Conservation (phyloP, 1,140 invertebrate species). For the Lucilia sericata region DNA sequence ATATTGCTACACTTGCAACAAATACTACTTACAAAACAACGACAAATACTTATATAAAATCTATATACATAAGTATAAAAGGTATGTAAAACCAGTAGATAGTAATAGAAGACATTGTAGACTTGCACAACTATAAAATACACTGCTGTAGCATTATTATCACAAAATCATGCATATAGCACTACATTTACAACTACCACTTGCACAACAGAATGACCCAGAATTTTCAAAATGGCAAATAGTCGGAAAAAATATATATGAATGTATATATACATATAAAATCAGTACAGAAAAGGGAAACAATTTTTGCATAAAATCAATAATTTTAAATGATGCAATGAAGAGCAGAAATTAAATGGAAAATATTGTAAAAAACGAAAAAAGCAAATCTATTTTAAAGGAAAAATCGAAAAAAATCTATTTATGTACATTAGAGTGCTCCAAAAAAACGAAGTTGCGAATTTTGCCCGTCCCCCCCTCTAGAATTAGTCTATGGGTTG, state of each 20-base stretch:
- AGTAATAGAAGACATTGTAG: too few species aligned
- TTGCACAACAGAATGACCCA: background rate
- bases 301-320: conserved; percentile 22
- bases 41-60: background rate
- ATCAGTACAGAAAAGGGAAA: background rate
- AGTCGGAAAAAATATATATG: background rate
- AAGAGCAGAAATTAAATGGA: conserved; percentile 15
- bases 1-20: background rate
- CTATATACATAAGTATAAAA: too few species aligned
- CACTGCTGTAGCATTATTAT: too few species aligned
- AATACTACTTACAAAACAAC: background rate
- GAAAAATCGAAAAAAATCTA: too few species aligned
- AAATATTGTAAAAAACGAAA: background rate
- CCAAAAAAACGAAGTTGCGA: too few species aligned
- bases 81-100: too few species aligned
- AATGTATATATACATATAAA: background rate
- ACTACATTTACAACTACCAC: background rate
- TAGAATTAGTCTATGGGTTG: too few species aligned
- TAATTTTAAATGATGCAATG: conserved; percentile 24
- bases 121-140: too few species aligned
- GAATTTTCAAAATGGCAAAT: background rate
- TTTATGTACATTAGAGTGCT: too few species aligned
- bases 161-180: too few species aligned
- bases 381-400: too few species aligned
- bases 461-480: too few species aligned